Evolutionary conservation across 1,140 invertebrate genomes (phyloP), one percentile per base, ranked within the genome.

Genomic region (Rhagoletis pomonella): DNA sequence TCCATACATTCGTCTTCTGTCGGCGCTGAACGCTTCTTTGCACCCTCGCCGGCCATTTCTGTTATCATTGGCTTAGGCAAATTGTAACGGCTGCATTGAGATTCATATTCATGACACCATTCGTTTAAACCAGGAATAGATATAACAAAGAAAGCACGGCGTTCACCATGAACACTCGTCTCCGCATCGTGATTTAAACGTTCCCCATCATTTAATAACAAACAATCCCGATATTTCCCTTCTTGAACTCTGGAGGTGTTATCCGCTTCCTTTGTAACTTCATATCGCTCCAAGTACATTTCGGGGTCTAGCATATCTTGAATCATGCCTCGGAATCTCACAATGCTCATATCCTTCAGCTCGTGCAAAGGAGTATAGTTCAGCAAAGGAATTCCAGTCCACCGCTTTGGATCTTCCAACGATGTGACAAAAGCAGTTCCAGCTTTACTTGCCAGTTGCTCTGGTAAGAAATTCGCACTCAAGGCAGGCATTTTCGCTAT

Each of bases 291-390:
- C 88, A 97, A 95, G 92, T 96, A 99, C 91, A 96, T 97, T 93
- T 98, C 97, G n/a, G 97, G 97, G 92, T 98, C 96, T 92, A 96
- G 96, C 96, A 98, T 98, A 92, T 99, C 98, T 91, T 93, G 92
- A n/a, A 99, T 94, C 97, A 99, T 98, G 14, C 98, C 97, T 67
- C 96, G 94, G 93, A 98, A 98, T 12, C 96, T 94, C 2, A 98
- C 97, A 58, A 99, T 89, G 12, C 95, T 94, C 19, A 95, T 95
- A 91, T 97, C 94, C 86, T 94, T 93, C 5, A 98, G 92, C 87
- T 95, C 91, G 90, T 97, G 95, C 10, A 96, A 90, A 4, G 95
- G 94, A 86, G 94, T 94, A 85, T 94, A 94, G 91, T 98, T 97
- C 55, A 98, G 91, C 64, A 96, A 94, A 19, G 97, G 96, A 89